Percentiles rank a stretch among this genome's conserved stretches.
phyloP scores from a whole-genome alignment of 64 coral and sea anemone species.

The Acropora yongei region DNA sequence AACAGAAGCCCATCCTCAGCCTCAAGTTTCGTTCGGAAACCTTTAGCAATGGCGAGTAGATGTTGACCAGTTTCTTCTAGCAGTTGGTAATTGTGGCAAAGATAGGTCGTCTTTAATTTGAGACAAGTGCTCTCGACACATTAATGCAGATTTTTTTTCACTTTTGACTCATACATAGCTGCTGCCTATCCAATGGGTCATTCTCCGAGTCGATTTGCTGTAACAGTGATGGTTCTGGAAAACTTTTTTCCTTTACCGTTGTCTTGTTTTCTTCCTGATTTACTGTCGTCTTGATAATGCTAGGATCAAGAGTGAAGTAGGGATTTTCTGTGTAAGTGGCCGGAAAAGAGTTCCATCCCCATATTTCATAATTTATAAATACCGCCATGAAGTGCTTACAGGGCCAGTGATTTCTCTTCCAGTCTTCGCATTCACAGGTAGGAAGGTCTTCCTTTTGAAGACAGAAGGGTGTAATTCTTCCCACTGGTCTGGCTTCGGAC shows the following conservation, averaged over 20 bases:
- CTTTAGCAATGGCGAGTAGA: conserved; percentile 4
- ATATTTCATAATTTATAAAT: conserved; percentile 32
- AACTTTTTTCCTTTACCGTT: background rate
- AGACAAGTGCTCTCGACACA: conserved; percentile 37
- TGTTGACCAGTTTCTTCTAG: conserved; percentile 18
- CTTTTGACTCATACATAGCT: background rate
- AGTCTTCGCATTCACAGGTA: conserved; percentile 48
- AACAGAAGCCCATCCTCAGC: conserved; percentile 40
- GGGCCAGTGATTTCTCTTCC: conserved; percentile 53
- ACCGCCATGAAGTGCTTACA: conserved; percentile 54
- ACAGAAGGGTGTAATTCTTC: conserved; percentile 26
- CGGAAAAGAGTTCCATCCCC: conserved; percentile 35
- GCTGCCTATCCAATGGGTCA: background rate
- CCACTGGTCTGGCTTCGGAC: conserved; percentile 23
- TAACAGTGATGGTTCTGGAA: too few relatives aligned
- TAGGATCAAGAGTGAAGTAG: conserved; percentile 38
- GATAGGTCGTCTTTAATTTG: conserved; percentile 34
- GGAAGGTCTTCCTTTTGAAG: conserved; percentile 27
- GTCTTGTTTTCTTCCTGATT: conserved; percentile 12
- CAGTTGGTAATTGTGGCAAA: conserved; percentile 22
- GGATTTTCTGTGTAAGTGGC: conserved; percentile 22
- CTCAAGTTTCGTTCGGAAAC: conserved; percentile 19
- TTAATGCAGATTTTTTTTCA: conserved; percentile 31
- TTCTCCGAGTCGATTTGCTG: background rate
- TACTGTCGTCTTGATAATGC: conserved; percentile 17